A percentile compares a stretch with the other conserved stretches of the same genome.
Evolutionary conservation across 2,797 vertebrate species (phyloP).

Genomic region (Sitta carolinensis): DNA sequence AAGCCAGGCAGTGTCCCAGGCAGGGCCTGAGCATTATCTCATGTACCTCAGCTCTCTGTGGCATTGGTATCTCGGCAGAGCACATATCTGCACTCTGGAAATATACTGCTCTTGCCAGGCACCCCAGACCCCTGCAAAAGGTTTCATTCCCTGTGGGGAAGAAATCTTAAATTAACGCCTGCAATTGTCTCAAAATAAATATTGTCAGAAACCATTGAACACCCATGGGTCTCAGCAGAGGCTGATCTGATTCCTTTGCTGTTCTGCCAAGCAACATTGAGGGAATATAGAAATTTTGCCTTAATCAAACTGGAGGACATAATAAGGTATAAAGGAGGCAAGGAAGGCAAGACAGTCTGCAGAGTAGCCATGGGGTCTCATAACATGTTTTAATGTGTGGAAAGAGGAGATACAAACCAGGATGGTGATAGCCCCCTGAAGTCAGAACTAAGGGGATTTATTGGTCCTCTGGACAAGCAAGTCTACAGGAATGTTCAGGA

Average conservation of each 20-base stretch:
- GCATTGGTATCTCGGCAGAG: fast-evolving
- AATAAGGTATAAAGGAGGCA: not conserved
- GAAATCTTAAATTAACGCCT: not conserved
- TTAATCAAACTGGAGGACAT: not conserved
- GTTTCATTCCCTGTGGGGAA: not conserved
- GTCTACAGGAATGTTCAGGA: not conserved
- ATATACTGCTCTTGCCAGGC: not conserved
- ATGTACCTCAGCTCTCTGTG: not conserved
- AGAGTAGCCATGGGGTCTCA: not conserved
- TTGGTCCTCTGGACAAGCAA: not conserved
- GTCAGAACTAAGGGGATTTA: not conserved
- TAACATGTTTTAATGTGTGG: fast-evolving
- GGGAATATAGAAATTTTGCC: not conserved
- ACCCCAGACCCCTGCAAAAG: fast-evolving
- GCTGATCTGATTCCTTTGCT: not conserved
- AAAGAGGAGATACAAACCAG: not conserved
- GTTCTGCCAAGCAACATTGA: not conserved
- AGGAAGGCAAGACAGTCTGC: not conserved
- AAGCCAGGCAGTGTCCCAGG: not conserved
- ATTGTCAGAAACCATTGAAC: not conserved
- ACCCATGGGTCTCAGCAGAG: not conserved
- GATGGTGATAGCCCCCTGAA: not conserved
- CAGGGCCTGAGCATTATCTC: not conserved
- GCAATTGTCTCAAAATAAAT: not conserved
- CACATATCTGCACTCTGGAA: not conserved